phyloP scores from a whole-genome alignment of 2,797 vertebrate genomes.

The Dendrocincla fuliginosa region DNA sequence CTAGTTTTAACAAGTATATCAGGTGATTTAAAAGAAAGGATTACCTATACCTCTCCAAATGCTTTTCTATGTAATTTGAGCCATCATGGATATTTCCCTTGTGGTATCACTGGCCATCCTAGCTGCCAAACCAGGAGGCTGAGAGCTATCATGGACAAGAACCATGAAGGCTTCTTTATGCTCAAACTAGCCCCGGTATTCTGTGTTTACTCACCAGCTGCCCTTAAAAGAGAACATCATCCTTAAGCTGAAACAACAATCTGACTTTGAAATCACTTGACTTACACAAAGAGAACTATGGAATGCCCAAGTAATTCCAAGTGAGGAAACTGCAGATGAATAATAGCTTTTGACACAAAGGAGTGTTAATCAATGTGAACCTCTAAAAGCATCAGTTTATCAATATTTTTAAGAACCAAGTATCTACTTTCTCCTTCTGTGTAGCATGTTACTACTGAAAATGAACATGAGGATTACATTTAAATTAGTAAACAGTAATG shows the following conservation, averaged over 20 bases:
- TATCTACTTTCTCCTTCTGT: neutral
- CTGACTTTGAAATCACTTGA: neutral
- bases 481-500: neutral
- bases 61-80: neutral
- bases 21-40: neutral
- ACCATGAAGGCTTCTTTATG: neutral
- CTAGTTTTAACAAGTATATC: neutral
- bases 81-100: neutral
- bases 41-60: neutral
- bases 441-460: neutral
- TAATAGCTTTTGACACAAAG: neutral
- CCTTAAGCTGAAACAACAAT: neutral
- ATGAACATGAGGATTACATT: neutral
- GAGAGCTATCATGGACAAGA: neutral
- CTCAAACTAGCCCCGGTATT: neutral
- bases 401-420: neutral
- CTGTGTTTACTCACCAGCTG: neutral
- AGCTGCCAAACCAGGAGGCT: neutral
- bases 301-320: neutral
- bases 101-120: neutral
- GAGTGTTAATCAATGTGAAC: neutral
- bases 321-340: neutral
- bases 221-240: neutral
- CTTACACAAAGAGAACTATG: neutral
- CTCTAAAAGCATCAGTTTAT: neutral